phyloP scores from a whole-genome alignment of 2,888 invertebrate genomes.

The Adineta ricciae region DNA sequence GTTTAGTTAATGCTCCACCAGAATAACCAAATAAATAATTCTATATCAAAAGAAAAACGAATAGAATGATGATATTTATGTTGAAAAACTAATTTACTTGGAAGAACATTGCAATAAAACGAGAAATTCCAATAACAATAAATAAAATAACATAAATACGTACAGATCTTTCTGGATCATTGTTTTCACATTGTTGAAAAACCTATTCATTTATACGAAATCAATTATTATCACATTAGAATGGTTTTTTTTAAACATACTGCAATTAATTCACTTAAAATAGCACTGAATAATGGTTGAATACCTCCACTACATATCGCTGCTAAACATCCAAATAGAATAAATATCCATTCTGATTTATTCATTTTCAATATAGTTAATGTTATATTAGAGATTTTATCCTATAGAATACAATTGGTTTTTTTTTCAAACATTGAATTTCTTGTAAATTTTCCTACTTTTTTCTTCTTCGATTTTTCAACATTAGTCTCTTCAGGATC shows the following conservation, averaged over 20 bases:
- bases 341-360: slow-evolving; percentile 28
- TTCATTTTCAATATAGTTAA: slow-evolving; percentile 13
- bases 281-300: slow-evolving; percentile 24
- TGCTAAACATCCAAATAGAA: slow-evolving; percentile 25
- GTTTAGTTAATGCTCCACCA: slow-evolving; percentile 67
- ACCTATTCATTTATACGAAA: slow-evolving; percentile 35
- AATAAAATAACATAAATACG: slow-evolving; percentile 39
- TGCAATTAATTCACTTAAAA: slow-evolving; percentile 35
- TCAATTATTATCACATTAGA: background rate
- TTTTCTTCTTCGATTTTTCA: too few species aligned
- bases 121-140: slow-evolving; percentile 39
- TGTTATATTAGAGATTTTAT: too few species aligned
- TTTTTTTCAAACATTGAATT: too few species aligned
- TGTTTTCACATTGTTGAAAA: slow-evolving; percentile 37
- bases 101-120: slow-evolving; percentile 38
- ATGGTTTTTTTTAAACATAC: slow-evolving; percentile 20
- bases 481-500: too few species aligned
- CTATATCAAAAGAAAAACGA: too few species aligned
- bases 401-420: too few species aligned
- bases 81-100: slow-evolving; percentile 37
- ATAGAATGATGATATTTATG: background rate
- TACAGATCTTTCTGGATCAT: slow-evolving; percentile 39
- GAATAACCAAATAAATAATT: slow-evolving; percentile 58
- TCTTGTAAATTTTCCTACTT: too few species aligned
- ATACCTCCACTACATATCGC: slow-evolving; percentile 23